Evolutionary conservation across 2,888 invertebrate species (phyloP).

Genomic region (Ophion obscuratus): DNA sequence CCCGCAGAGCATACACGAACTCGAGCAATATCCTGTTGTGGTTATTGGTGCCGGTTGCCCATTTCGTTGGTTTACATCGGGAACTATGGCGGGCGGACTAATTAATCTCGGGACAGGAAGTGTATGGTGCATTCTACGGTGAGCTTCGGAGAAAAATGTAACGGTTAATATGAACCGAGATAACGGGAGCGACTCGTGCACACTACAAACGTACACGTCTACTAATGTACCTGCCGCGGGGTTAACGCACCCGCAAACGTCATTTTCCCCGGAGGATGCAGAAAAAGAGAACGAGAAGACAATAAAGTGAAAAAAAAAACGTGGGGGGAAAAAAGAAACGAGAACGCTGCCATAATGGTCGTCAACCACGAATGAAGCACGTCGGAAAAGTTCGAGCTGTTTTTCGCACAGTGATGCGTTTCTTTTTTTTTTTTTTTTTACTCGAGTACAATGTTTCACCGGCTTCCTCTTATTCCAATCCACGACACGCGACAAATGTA

Average conservation of each 20-base stretch:
- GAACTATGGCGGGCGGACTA: constrained; percentile 59
- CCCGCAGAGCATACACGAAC: constrained; percentile 38
- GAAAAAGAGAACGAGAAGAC: constrained; percentile 17
- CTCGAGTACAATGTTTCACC: constrained; percentile 27
- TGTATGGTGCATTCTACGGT: constrained; percentile 52
- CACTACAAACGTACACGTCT: constrained; percentile 14
- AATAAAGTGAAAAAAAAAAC: constrained; percentile 22
- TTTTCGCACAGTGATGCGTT: constrained; percentile 22
- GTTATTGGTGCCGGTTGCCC: constrained; percentile 55
- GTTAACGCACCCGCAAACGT: constrained; percentile 57
- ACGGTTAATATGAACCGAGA: constrained; percentile 59
- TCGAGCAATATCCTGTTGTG: constrained; percentile 56
- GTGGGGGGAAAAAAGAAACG: constrained; percentile 9
- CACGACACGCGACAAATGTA: constrained; percentile 24
- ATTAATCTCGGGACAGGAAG: constrained; percentile 65
- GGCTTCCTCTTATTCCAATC: constrained; percentile 31
- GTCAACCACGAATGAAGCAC: constrained; percentile 35
- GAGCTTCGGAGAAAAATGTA: constrained; percentile 55
- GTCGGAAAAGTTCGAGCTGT: constrained; percentile 54
- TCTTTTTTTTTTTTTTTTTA: neutral
- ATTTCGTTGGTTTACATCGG: constrained; percentile 64
- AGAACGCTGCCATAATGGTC: constrained; percentile 28
- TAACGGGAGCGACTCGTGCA: constrained; percentile 42
- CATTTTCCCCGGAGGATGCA: constrained; percentile 50
- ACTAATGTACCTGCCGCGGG: constrained; percentile 46